Percentiles rank a stretch among this genome's conserved stretches.
phyloP scores from a whole-genome alignment of 2,888 invertebrate species.

The Polydrusus tereticollis region DNA sequence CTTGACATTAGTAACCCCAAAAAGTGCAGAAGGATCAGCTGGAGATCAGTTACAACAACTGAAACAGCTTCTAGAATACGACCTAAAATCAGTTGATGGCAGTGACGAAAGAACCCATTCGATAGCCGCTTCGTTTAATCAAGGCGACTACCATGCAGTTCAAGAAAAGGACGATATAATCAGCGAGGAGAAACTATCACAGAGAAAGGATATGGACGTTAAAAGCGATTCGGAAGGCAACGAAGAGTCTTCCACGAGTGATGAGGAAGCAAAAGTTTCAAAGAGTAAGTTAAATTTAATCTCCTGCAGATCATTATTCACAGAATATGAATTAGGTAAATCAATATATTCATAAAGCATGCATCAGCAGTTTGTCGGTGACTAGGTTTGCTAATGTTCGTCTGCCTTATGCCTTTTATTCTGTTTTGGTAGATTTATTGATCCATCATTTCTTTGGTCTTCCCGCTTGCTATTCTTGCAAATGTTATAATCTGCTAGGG shows the following conservation, averaged over 20 bases:
- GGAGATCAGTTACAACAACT: conserved; percentile 19
- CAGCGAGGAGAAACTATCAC: background rate
- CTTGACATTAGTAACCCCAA: background rate
- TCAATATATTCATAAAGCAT: background rate
- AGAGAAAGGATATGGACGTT: background rate
- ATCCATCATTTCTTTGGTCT: no score
- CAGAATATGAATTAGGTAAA: background rate
- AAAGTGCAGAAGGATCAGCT: background rate
- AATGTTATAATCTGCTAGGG: no score
- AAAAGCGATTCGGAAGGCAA: background rate
- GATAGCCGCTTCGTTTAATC: background rate
- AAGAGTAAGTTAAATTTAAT: background rate
- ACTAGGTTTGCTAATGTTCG: no score
- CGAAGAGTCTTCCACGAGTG: background rate
- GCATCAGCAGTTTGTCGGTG: background rate
- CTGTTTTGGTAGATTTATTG: no score
- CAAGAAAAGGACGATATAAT: background rate
- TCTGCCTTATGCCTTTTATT: no score
- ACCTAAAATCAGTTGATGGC: background rate
- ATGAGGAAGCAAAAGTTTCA: background rate
- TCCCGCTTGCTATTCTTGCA: no score
- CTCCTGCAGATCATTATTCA: background rate
- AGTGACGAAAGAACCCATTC: background rate
- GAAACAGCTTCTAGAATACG: background rate
- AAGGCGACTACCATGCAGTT: conserved; percentile 11